Base-by-base conservation (phyloP, 2,113 vertebrate genomes). In the Salvelinus fontinalis region DNA sequence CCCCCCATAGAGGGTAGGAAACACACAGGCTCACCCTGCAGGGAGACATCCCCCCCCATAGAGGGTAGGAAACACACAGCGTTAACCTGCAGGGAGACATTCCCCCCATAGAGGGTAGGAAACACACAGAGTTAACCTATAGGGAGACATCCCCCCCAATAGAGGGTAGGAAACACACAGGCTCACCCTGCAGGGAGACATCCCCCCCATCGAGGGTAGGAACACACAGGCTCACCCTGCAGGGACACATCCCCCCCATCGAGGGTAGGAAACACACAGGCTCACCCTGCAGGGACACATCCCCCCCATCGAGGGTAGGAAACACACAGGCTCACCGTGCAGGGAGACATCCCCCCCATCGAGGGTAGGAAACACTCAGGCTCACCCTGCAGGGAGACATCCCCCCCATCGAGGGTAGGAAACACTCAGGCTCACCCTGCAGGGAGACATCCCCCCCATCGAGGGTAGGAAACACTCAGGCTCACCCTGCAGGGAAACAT, bases 121-220 rank as follows among this genome's bases (percentile, higher is more conserved):
- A 26, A 27, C 44, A 74, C 77, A 82, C 29, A 29, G 49, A 64
- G 96, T 92, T 88, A 96, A 93, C 82, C 95, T 98, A 67, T 95
- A 96, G 9, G 95, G 95, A 79, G 96, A 97, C 83, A 87, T 94
- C 79, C 95, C 95, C 71, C 94, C 95, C 76, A 98, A 98, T 99
- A 86, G 97, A 99, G 92, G 98, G 98, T 98, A 92, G 60, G 73
- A 65, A 26, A 27, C 44, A 18, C 66, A 74, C 77, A 82, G 49
- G 68, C 96, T 93, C 88, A 96, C 93, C 82, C 95, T 98, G 68
- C 95, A 96, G 9, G 95, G 95, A 79, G 96, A 97, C 83, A 86
- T 93, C 79, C 95, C 95, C 73, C 94, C 95, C 75, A 98, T 99
- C 86, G 97, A 99, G 92, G 98, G 98, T 98, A 92, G 57, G 73